Conservation (phyloP, 2,797 vertebrate genomes). For the Anas acuta region DNA sequence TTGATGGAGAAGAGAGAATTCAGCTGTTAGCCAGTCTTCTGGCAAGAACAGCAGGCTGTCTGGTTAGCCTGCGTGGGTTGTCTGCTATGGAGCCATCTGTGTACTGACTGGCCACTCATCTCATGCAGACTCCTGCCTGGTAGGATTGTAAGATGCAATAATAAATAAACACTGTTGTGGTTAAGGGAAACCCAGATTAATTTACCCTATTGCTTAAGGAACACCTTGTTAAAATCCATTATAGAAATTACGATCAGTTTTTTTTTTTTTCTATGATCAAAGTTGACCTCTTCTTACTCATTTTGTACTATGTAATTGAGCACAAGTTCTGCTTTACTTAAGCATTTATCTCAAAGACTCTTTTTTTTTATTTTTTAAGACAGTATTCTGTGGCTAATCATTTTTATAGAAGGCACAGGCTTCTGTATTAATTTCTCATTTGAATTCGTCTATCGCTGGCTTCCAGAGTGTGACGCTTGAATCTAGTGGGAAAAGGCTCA, state of each 20-base stretch:
- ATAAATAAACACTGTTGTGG: neutral
- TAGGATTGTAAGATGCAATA: neutral
- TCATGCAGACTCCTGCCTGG: neutral
- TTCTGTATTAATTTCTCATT: neutral
- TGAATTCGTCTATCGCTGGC: neutral
- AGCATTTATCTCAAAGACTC: neutral
- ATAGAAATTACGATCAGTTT: neutral
- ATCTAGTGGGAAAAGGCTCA: neutral
- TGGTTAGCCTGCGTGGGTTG: neutral
- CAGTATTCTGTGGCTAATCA: neutral
- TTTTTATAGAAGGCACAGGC: neutral
- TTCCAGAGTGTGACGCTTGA: neutral
- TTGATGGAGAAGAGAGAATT: conserved; percentile 34
- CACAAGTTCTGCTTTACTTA: neutral
- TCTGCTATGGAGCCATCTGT: neutral
- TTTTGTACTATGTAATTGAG: neutral
- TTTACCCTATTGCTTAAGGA: neutral
- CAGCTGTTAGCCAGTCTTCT: conserved; percentile 20
- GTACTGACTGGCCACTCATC: neutral
- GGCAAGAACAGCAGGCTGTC: neutral
- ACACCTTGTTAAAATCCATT: neutral
- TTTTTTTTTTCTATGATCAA: neutral
- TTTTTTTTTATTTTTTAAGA: neutral
- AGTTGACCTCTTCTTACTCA: neutral
- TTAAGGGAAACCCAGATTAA: neutral